Conservation (phyloP, 1,140 invertebrate genomes). For the Scaptomyza pallida region DNA sequence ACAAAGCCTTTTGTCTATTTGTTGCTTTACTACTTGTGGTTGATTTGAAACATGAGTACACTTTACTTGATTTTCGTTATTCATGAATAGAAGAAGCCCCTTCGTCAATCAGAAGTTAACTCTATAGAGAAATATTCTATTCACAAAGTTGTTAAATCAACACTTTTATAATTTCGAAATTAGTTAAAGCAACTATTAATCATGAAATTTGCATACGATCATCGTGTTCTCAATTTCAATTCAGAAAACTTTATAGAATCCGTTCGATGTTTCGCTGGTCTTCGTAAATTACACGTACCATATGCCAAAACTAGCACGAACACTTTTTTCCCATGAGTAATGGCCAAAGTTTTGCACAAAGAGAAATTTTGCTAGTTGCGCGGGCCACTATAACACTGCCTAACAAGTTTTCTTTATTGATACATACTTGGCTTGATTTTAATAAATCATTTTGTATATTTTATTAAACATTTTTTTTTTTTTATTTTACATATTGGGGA, state of each 20-base stretch:
- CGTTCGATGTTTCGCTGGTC: constrained; percentile 1
- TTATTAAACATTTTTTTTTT: constrained; percentile 14
- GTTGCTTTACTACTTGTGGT: background rate
- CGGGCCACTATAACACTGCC: constrained; percentile 35
- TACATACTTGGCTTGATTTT: constrained; percentile 21
- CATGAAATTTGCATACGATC: constrained; percentile 20
- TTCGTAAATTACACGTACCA: constrained; percentile 24
- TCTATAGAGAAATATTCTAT: no score
- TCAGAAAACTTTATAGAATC: constrained; percentile 6
- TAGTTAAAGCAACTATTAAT: background rate
- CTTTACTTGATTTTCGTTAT: background rate
- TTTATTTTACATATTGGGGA: constrained; percentile 12
- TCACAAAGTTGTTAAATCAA: background rate
- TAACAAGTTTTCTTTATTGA: constrained; percentile 37
- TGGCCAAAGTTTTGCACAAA: constrained; percentile 62
- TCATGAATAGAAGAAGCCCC: background rate
- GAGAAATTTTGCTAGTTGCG: constrained; percentile 40
- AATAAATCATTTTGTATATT: constrained; percentile 47
- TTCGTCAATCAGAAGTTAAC: background rate
- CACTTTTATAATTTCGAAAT: background rate
- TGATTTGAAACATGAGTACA: background rate
- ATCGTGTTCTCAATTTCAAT: constrained; percentile 9
- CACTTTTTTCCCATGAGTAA: constrained; percentile 55
- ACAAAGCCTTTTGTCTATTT: constrained; percentile 6
- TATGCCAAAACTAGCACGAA: constrained; percentile 38